Evolutionary conservation across 2,113 vertebrate species (phyloP).

Genomic region (Amblyornis subalaris): DNA sequence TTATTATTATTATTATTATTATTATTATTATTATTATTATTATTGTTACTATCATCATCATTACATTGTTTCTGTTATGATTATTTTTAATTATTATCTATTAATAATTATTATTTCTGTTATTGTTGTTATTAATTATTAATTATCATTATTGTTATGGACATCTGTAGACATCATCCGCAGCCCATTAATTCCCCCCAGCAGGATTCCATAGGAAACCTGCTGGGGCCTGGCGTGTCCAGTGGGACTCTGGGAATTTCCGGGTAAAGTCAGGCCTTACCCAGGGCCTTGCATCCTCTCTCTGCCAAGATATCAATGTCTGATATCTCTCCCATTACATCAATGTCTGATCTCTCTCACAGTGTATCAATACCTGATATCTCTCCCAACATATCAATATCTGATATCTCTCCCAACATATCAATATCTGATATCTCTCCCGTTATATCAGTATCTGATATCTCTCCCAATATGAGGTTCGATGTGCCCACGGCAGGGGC

Average conservation of each 20-base stretch:
- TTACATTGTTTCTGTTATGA: too few relatives aligned
- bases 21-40: rapidly evolving
- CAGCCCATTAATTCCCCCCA: background rate
- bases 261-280: background rate
- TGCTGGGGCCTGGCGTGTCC: rapidly evolving
- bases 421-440: background rate
- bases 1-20: rapidly evolving
- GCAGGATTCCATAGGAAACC: background rate
- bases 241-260: background rate
- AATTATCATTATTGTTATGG: too few relatives aligned
- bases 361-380: background rate
- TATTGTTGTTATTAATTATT: too few relatives aligned
- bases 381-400: background rate
- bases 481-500: rapidly evolving
- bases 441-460: too few relatives aligned
- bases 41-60: too few relatives aligned
- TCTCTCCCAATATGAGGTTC: too few relatives aligned
- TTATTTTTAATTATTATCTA: too few relatives aligned
- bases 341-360: background rate
- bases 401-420: background rate
- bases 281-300: background rate
- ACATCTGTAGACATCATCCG: background rate
- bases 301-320: rapidly evolving
- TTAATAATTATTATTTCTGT: too few relatives aligned
- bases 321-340: background rate